Evolutionary conservation across 2,113 vertebrate genomes (phyloP).

Genomic region (Telmatochromis sp.): DNA sequence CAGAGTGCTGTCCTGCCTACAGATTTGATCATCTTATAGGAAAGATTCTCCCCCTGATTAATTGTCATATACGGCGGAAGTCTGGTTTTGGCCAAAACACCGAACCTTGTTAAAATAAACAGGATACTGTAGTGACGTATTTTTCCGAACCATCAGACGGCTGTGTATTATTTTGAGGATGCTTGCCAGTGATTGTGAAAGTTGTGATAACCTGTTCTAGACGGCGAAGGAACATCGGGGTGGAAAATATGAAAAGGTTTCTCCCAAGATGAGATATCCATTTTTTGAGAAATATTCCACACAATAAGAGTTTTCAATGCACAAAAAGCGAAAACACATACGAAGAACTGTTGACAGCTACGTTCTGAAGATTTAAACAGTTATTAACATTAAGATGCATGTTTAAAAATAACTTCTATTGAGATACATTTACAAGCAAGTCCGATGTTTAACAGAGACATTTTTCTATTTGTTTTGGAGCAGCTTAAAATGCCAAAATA

Average conservation of each 20-base stretch:
- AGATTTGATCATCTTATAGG: slow-evolving; percentile 2
- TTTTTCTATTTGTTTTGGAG: background rate
- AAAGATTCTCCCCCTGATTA: slow-evolving; percentile 36
- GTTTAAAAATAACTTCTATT: background rate
- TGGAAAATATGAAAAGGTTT: slow-evolving; percentile 64
- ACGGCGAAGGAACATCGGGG: slow-evolving; percentile 13
- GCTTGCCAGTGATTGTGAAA: slow-evolving; percentile 47
- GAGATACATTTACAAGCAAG: background rate
- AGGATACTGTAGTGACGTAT: slow-evolving; percentile 64
- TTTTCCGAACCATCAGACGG: slow-evolving; percentile 60
- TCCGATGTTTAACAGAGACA: background rate
- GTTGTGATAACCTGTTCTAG: slow-evolving; percentile 44
- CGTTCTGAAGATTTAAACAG: background rate
- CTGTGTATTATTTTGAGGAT: slow-evolving; percentile 48
- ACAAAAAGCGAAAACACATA: background rate
- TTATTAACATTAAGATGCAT: background rate
- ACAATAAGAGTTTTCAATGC: background rate
- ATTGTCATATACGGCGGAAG: background rate
- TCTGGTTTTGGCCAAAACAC: slow-evolving; percentile 31
- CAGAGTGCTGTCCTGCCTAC: background rate
- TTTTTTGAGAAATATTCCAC: background rate
- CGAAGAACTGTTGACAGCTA: background rate
- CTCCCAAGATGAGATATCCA: slow-evolving; percentile 5
- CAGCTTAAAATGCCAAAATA: background rate
- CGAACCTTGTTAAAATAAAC: slow-evolving; percentile 50